A percentile compares a stretch with the other conserved stretches of the same genome.
Evolutionary conservation across 2,888 invertebrate genomes (phyloP).

Genomic region (Pasiphila rectangulata): DNA sequence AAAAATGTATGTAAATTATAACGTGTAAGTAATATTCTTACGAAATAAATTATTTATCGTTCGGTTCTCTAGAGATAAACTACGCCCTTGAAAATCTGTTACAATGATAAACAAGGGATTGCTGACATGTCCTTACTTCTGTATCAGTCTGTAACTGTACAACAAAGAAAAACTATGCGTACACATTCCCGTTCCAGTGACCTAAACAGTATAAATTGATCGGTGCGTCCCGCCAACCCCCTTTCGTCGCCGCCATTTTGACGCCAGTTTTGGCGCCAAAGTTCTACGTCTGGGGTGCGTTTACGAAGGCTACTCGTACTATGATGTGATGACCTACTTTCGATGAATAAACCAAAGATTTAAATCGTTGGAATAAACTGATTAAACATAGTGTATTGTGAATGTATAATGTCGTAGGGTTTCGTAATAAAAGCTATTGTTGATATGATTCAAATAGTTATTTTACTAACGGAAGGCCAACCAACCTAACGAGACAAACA

Average conservation of each 20-base stretch:
- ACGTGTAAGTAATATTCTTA: no score
- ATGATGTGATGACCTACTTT: conserved; percentile 63
- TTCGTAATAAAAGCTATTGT: no score
- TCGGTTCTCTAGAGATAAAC: no score
- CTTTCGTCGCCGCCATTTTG: conserved; percentile 54
- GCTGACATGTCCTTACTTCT: neutral
- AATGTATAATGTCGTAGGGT: no score
- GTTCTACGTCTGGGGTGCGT: conserved; percentile 54
- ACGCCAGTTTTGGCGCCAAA: conserved; percentile 71
- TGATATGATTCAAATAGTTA: no score
- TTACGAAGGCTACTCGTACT: conserved; percentile 48
- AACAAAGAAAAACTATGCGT: conserved; percentile 12
- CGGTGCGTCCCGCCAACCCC: conserved; percentile 42
- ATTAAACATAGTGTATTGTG: no score
- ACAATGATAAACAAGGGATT: neutral
- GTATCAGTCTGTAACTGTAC: conserved; percentile 5
- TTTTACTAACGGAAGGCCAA: no score
- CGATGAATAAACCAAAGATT: neutral
- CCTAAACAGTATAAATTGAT: conserved; percentile 41
- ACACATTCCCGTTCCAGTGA: conserved; percentile 26
- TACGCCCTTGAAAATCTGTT: neutral
- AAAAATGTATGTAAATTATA: no score
- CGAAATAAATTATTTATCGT: no score
- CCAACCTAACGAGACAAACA: no score
- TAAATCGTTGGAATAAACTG: no score